Evolutionary conservation across 2,888 invertebrate species (phyloP).

Genomic region (Synergus japonicus): DNA sequence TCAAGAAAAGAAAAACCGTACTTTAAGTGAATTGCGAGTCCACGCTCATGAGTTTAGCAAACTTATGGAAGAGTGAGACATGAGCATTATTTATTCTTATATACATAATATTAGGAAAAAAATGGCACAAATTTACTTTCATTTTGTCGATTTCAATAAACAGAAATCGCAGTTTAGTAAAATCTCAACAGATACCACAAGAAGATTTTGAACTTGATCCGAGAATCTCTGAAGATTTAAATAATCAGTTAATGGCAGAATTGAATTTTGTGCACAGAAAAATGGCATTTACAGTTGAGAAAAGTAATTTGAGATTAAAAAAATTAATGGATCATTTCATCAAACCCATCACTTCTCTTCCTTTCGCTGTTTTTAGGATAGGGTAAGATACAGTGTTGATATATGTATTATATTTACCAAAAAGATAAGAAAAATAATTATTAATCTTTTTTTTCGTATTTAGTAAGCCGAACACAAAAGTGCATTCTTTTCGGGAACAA

Average conservation of each 20-base stretch:
- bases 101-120: conserved; percentile 13
- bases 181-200: conserved; percentile 80
- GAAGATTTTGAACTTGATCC: conserved; percentile 84
- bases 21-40: conserved; percentile 79
- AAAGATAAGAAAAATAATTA: not conserved
- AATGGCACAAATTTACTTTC: not conserved
- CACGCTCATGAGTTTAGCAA: conserved; percentile 81
- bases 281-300: conserved; percentile 85
- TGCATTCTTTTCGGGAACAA: conserved; percentile 83
- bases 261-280: conserved; percentile 83
- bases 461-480: conserved; percentile 68
- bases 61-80: conserved; percentile 79
- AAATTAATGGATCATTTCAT: conserved; percentile 85
- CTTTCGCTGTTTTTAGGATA: conserved; percentile 71
- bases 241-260: conserved; percentile 81
- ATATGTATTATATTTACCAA: conserved; percentile 9
- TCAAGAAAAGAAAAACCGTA: conserved; percentile 82
- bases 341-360: conserved; percentile 78
- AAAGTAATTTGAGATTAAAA: conserved; percentile 81
- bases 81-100: conserved; percentile 14
- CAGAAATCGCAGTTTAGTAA: conserved; percentile 81
- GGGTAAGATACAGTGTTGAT: conserved; percentile 60
- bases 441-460: not conserved
- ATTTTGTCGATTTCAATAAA: not conserved
- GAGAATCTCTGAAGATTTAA: conserved; percentile 82